A percentile compares a stretch with the other conserved stretches of the same genome.
phyloP scores from a whole-genome alignment of 2,888 invertebrate genomes.

The Epiblema foenella region DNA sequence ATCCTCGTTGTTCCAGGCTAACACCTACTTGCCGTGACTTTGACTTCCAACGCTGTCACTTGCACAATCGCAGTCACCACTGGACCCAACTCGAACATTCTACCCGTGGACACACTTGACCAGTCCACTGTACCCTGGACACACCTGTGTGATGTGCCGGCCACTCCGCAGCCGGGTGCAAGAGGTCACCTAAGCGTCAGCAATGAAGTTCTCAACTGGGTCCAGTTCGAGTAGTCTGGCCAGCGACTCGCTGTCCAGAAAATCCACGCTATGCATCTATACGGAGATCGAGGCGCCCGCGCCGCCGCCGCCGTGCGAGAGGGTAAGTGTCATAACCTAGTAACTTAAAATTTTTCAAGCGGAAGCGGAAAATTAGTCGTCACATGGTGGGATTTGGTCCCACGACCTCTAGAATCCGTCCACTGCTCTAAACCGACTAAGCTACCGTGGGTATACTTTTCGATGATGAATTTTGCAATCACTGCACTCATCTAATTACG shows the following conservation, averaged over 20 bases:
- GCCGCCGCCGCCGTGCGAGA: conserved; percentile 77
- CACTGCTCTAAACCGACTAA: too few species aligned
- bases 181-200: conserved; percentile 74
- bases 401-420: too few species aligned
- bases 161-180: conserved; percentile 74
- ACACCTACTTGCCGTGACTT: conserved; percentile 56
- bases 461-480: too few species aligned
- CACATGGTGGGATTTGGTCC: too few species aligned
- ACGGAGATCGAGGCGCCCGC: conserved; percentile 82
- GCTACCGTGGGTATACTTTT: too few species aligned
- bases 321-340: conserved; percentile 74
- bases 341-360: too few species aligned
- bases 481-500: too few species aligned
- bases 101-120: background rate
- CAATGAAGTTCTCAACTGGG: conserved; percentile 87
- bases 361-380: too few species aligned
- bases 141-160: conserved; percentile 79
- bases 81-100: background rate
- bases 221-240: conserved; percentile 87
- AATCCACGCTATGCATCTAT: conserved; percentile 88
- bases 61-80: conserved; percentile 49
- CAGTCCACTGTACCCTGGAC: background rate
- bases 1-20: conserved; percentile 69
- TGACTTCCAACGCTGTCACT: conserved; percentile 56
- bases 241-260: conserved; percentile 87